These are phyloP conservation scores for Calliphora vomitoria DNA, from an alignment of 2,888 invertebrate genomes.

Conservation along the genomic window DNA sequence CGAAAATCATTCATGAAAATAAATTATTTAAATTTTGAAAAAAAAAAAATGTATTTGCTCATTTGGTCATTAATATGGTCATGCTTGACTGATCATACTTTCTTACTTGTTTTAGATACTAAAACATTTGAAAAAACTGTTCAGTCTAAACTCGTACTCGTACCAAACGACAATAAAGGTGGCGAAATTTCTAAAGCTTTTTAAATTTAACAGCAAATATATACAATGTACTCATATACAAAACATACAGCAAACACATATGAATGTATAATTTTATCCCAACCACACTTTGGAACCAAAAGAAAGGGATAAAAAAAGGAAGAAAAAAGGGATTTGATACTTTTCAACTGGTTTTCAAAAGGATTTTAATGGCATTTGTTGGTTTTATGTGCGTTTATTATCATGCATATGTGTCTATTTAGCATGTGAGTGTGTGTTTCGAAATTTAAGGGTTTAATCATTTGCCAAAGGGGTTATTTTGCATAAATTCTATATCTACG, in stretches of 20 bases:
- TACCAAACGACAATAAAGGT: conserved; percentile 54
- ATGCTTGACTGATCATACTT: too few species aligned
- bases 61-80: too few species aligned
- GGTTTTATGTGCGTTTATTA: conserved; percentile 72
- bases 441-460: conserved; percentile 62
- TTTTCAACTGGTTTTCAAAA: conserved; percentile 74
- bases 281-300: conserved; percentile 16
- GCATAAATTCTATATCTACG: conserved; percentile 54
- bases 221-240: background rate
- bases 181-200: conserved; percentile 65
- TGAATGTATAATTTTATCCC: conserved; percentile 69
- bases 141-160: background rate
- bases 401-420: conserved; percentile 71
- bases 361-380: conserved; percentile 72
- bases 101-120: too few species aligned
- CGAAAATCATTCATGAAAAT: too few species aligned
- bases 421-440: conserved; percentile 45
- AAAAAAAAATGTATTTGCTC: too few species aligned
- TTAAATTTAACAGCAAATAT: conserved; percentile 28
- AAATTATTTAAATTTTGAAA: too few species aligned
- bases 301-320: conserved; percentile 2
- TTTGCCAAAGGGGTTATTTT: conserved; percentile 60
- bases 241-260: conserved; percentile 30
- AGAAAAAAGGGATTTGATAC: conserved; percentile 55
- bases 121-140: background rate